Conservation (phyloP, 2,113 vertebrate species). For the Cervus canadensis region DNA sequence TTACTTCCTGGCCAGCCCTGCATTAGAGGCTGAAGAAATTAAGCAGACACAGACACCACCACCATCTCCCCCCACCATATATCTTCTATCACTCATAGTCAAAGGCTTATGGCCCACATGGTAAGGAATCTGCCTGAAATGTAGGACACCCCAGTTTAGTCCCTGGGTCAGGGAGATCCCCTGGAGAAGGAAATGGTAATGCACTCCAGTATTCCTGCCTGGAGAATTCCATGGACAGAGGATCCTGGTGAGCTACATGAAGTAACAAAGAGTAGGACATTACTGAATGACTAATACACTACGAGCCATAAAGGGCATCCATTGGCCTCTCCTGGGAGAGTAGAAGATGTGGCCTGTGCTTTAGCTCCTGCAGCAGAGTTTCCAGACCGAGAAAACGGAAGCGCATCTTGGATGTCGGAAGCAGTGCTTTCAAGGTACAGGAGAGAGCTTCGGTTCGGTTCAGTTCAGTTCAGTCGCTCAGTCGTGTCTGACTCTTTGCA, state of each 20-base stretch:
- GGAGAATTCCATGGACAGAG: neutral
- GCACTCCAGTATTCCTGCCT: neutral
- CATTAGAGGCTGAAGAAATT: neutral
- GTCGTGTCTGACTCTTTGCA: too few relatives aligned
- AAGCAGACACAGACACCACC: too few relatives aligned
- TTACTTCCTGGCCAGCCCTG: neutral
- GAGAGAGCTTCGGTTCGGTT: too few relatives aligned
- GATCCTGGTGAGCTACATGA: neutral
- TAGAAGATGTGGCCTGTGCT: neutral
- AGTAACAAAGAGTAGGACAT: neutral
- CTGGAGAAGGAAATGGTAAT: neutral
- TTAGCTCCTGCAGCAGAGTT: too few relatives aligned
- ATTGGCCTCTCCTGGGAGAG: neutral
- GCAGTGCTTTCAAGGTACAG: too few relatives aligned
- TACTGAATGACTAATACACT: neutral
- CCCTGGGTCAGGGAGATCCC: neutral
- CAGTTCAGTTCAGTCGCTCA: too few relatives aligned
- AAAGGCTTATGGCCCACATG: neutral
- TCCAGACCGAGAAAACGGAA: neutral
- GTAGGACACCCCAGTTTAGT: neutral
- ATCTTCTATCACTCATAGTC: neutral
- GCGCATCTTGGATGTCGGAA: fast-evolving
- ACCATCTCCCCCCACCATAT: neutral
- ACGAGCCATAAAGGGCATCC: neutral
- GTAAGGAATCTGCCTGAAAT: neutral